Evolutionary conservation across 2,113 vertebrate genomes (phyloP).

Genomic region (Pteronura brasiliensis): DNA sequence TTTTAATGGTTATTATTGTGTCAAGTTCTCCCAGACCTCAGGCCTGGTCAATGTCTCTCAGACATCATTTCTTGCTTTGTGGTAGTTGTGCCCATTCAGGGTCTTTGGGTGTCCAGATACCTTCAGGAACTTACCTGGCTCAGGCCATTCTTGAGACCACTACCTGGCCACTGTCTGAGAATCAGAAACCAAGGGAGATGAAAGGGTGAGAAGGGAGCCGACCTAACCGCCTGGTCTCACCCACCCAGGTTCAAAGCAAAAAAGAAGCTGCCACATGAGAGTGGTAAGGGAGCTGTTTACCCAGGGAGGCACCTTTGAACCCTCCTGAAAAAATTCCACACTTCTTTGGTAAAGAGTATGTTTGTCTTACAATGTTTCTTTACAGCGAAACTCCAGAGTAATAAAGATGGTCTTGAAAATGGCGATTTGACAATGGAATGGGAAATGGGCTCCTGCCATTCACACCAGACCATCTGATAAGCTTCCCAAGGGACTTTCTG

Average conservation of each 20-base stretch:
- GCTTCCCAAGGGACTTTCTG: not conserved
- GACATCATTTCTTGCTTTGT: not conserved
- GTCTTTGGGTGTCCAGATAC: not conserved
- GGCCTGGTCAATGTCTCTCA: not conserved
- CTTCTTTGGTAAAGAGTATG: not conserved
- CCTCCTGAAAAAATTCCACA: not conserved
- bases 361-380: not conserved
- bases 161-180: not conserved
- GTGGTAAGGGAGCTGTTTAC: not conserved
- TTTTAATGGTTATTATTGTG: not conserved
- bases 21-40: not conserved
- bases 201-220: not conserved
- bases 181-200: not conserved
- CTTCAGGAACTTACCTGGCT: not conserved
- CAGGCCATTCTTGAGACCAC: not conserved
- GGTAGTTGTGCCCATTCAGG: not conserved
- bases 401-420: not conserved
- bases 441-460: not conserved
- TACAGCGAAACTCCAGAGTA: not conserved
- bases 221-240: not conserved
- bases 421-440: not conserved
- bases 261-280: not conserved
- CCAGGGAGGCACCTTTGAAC: not conserved
- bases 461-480: conserved; percentile 21
- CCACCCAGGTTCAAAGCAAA: not conserved